Evolutionary conservation across 1,140 invertebrate species (phyloP), one percentile per base, ranked within the genome.

Genomic region (Drosophila rufa): DNA sequence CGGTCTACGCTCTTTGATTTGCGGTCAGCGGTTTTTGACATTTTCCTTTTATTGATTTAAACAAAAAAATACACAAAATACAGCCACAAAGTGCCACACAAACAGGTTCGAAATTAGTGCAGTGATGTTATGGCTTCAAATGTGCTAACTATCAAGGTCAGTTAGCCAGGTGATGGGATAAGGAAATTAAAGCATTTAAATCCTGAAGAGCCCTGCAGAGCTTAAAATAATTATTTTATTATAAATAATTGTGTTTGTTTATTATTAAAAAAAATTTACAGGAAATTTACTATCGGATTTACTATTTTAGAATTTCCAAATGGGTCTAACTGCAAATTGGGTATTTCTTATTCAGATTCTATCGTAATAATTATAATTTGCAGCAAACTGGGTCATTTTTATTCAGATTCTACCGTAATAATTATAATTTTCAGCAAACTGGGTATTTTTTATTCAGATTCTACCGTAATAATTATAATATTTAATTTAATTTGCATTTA

Each of bases 31-130:
- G 51, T 71, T 73, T 70, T 50, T 59, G 45, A 43, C 67, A 73
- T 59, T 59, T 73, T 59, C 22, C 11, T 43, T 3, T 58, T 17
- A 17, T 40, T 47, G 38, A 53, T 40, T 69, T 43, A 27, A 22
- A 48, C 50, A 36, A 40, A 46, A 68, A 22, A 9, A 68, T 36
- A 11, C 4, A 62, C 19, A 55, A 27, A 30, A 17, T 51, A 42
- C 6, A 55, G 38, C 47, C 38, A 12, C 58, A 36, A 19, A 36
- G 50, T 53, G 51, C 33, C 30, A 67, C 7, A 42, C 22, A 70
- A 70, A 70, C 64, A 30, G 67, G 67, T 70, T 70, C 40, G 48
- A 47, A 70, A 68, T 70, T 70, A 56, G 62, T 68, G 67, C 67
- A 70, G 9, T 55, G 61, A 25, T 53, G 62, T 45, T 27, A 50